A percentile compares a stretch with the other conserved stretches of the same genome.
Conservation (phyloP, 2,113 vertebrate genomes). For the Phrynocephalus versicolor region DNA sequence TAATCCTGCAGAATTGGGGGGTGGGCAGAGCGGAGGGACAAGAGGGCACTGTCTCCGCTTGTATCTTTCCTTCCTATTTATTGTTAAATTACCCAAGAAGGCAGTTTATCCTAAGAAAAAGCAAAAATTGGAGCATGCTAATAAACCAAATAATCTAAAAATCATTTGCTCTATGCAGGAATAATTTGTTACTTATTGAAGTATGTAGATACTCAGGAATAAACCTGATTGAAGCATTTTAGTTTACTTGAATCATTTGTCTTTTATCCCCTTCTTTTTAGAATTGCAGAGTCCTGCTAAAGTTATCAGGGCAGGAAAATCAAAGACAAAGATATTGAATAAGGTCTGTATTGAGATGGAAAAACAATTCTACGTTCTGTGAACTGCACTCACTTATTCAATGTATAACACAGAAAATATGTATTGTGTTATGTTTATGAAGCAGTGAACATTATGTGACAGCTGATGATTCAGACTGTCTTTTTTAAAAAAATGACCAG, state of each 20-base stretch:
- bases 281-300: constrained; percentile 82
- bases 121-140: not conserved
- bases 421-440: too few species aligned
- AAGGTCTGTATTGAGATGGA: constrained; percentile 80
- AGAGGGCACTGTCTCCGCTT: not conserved
- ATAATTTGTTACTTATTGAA: not conserved
- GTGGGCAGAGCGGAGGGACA: not conserved
- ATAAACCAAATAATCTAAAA: not conserved
- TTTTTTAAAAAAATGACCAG: not conserved
- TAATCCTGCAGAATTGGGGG: not conserved
- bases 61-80: not conserved
- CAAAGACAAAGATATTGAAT: constrained; percentile 82
- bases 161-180: not conserved
- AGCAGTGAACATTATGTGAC: too few species aligned
- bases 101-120: not conserved
- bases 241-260: not conserved
- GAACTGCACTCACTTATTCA: not conserved
- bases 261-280: constrained; percentile 64
- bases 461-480: not conserved
- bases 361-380: constrained; percentile 5
- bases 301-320: constrained; percentile 85
- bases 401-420: not conserved
- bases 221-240: not conserved
- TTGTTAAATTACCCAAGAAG: not conserved
- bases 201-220: not conserved